phyloP scores from a whole-genome alignment of 1,140 invertebrate species.

The Drosophila nigrodunni region DNA sequence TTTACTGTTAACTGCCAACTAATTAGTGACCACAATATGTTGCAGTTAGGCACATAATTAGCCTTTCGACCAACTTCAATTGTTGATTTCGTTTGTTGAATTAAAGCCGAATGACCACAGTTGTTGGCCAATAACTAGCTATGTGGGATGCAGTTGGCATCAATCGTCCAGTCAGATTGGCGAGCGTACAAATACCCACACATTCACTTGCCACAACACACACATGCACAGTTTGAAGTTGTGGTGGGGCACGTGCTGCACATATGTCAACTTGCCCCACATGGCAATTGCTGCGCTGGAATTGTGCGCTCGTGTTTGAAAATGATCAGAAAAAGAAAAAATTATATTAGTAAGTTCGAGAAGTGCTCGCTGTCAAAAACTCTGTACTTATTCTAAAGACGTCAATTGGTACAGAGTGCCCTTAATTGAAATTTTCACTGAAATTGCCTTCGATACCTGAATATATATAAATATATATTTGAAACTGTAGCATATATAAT shows the following conservation, averaged over 20 bases:
- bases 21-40: slow-evolving; percentile 28
- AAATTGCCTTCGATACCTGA: no score
- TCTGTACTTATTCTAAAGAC: no score
- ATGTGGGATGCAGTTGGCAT: slow-evolving; percentile 30
- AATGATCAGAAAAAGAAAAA: slow-evolving; percentile 49
- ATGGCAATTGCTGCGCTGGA: slow-evolving; percentile 55
- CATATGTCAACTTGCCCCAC: slow-evolving; percentile 75
- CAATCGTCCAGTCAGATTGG: slow-evolving; percentile 48
- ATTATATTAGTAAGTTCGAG: no score
- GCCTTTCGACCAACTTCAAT: slow-evolving; percentile 7
- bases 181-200: not conserved
- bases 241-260: slow-evolving; percentile 61
- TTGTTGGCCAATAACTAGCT: slow-evolving; percentile 33
- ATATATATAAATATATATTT: no score
- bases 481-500: no score
- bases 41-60: slow-evolving; percentile 16
- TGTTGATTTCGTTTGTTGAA: not conserved
- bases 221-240: not conserved
- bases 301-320: slow-evolving; percentile 69
- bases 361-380: no score
- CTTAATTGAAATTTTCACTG: no score
- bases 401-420: no score
- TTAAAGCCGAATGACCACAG: slow-evolving; percentile 28
- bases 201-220: not conserved
- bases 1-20: slow-evolving; percentile 19